These are phyloP conservation scores for Seladonia tumulorum DNA, from an alignment of 2,888 invertebrate species.

Conservation along the genomic window DNA sequence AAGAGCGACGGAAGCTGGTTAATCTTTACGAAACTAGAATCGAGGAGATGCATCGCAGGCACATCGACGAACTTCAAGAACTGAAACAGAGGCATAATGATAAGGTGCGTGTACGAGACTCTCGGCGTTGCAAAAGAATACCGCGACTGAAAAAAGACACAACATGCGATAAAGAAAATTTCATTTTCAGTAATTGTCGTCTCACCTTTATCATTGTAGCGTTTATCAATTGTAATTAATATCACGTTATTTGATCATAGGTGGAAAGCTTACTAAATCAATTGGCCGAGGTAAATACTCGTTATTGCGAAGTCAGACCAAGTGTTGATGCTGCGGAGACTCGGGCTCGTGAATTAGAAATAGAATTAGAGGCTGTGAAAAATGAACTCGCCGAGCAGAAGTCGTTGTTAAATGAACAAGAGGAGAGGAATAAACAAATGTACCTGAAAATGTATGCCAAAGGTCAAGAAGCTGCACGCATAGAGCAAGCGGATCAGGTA, in stretches of 20 bases:
- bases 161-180: background rate
- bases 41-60: slow-evolving; percentile 89
- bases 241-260: slow-evolving; percentile 77
- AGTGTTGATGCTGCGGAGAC: slow-evolving; percentile 90
- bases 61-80: slow-evolving; percentile 89
- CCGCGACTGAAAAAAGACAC: background rate
- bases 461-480: slow-evolving; percentile 91
- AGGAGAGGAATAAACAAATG: slow-evolving; percentile 90
- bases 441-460: slow-evolving; percentile 94
- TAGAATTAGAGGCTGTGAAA: slow-evolving; percentile 89
- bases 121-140: background rate
- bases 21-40: slow-evolving; percentile 90
- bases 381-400: slow-evolving; percentile 89
- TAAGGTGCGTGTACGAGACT: slow-evolving; percentile 81
- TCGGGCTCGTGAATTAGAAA: slow-evolving; percentile 89
- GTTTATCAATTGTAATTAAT: background rate
- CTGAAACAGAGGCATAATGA: slow-evolving; percentile 92
- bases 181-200: background rate
- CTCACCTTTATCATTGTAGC: background rate
- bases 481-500: slow-evolving; percentile 90
- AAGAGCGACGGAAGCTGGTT: slow-evolving; percentile 89
- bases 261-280: slow-evolving; percentile 90
- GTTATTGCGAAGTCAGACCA: slow-evolving; percentile 92
- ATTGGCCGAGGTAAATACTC: slow-evolving; percentile 90
- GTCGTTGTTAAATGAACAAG: slow-evolving; percentile 87